Percentiles rank a stretch among this genome's conserved stretches.
These are phyloP conservation scores for Mylabris sibirica DNA, from an alignment of 2,888 invertebrate species.

Conservation along the genomic window DNA sequence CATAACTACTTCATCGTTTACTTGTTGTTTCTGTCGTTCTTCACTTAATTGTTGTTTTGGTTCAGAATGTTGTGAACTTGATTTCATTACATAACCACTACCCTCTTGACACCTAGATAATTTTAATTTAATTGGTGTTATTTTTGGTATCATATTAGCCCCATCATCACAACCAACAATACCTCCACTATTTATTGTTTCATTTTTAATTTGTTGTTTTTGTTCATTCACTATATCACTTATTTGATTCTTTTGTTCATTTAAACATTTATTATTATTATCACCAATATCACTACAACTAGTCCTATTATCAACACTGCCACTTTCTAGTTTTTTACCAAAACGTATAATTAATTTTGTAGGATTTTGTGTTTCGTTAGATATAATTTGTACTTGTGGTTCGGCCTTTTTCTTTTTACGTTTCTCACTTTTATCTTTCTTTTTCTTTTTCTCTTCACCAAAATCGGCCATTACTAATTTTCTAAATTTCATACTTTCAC, in stretches of 20 bases:
- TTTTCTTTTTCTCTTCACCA: slow-evolving; percentile 68
- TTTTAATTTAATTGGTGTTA: slow-evolving; percentile 85
- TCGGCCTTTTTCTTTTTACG: slow-evolving; percentile 63
- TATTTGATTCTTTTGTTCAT: slow-evolving; percentile 42
- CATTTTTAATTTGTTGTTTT: slow-evolving; percentile 49
- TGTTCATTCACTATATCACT: slow-evolving; percentile 57
- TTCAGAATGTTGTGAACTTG: slow-evolving; percentile 31
- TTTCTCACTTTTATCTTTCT: slow-evolving; percentile 65
- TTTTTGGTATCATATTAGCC: slow-evolving; percentile 58
- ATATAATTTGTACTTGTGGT: slow-evolving; percentile 65
- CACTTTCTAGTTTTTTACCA: slow-evolving; percentile 63
- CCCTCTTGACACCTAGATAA: slow-evolving; percentile 83
- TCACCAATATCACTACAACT: slow-evolving; percentile 27
- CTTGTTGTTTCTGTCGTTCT: slow-evolving; percentile 40
- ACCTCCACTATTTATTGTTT: slow-evolving; percentile 29
- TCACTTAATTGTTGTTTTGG: not conserved
- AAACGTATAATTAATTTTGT: slow-evolving; percentile 82
- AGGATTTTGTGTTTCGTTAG: slow-evolving; percentile 65
- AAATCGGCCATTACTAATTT: slow-evolving; percentile 86
- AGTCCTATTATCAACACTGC: slow-evolving; percentile 17
- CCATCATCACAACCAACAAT: slow-evolving; percentile 10
- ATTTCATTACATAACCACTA: slow-evolving; percentile 70
- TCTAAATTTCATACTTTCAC: slow-evolving; percentile 88
- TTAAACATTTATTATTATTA: slow-evolving; percentile 27
- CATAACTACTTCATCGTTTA: slow-evolving; percentile 53